Evolutionary conservation across 2,888 invertebrate species (phyloP), one percentile per base, ranked within the genome.

Genomic region (Caenorhabditis plicata): DNA sequence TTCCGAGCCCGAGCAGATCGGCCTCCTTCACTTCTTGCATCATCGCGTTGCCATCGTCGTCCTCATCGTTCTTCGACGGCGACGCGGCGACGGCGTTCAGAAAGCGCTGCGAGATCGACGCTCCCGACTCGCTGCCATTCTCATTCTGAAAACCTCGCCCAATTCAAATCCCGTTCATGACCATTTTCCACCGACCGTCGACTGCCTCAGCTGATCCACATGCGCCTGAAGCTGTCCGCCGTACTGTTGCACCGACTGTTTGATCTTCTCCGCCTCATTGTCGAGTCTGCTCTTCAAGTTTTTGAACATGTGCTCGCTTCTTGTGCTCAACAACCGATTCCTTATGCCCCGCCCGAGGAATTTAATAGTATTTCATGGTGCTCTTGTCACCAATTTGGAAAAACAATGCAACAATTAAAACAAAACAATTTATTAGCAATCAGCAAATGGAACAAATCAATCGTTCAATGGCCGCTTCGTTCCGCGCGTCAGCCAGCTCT

Each of bases 241-340:
- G 46, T 77, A 76, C 32, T 77, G 73, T 19, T 67, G 64, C 0
- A 69, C 72, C 3, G 68, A 66, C 5, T 73, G 69, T 43, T 74
- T 67, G 8, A 80, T 48, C 19, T 73, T 68, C 29, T 75, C 75
- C 4, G 81, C 74, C 48, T 80, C 78, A 53, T 75, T 80, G 43
- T 77, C 77, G 15, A 80, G 38, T 55, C 77, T 75, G 20, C 68
- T 69, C 60, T 77, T 79, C 32, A 80, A 66, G 29, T 74, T 74
- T 69, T 80, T 80, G 58, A 80, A 80, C 80, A 81, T 80, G 45
- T 52, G 27, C 1, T 15, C 7, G 9, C 25, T 47, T 23, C 19
- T 23, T 39, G 4, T 9, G 26, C 22, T 39, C 11, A 7, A 7
- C 7, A 9, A 27, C 7, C 29, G 7, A 9, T 27, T 27, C 8